Conservation (phyloP, 2,113 vertebrate genomes). For the Oryzias woworae region DNA sequence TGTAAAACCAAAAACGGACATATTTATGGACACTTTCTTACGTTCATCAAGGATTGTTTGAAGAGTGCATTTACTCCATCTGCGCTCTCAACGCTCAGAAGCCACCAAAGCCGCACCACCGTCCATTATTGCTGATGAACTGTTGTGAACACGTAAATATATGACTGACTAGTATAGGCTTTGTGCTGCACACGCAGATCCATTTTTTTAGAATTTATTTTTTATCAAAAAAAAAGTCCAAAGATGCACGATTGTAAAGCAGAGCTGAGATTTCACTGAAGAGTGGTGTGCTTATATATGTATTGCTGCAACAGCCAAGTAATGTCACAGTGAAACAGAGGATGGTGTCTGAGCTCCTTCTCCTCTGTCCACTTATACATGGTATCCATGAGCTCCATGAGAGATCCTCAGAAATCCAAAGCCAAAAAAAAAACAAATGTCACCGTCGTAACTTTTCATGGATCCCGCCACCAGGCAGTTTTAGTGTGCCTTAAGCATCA, state of each 20-base stretch:
- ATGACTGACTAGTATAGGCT: conserved; percentile 6
- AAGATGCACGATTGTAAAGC: too few relatives aligned
- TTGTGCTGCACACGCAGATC: conserved; percentile 13
- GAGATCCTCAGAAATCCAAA: conserved; percentile 15
- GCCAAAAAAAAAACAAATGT: conserved; percentile 22
- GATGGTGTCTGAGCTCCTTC: conserved; percentile 14
- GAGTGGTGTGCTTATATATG: conserved; percentile 29
- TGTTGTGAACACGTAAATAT: background rate
- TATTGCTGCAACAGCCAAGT: conserved; percentile 5
- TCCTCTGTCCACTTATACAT: conserved; percentile 77
- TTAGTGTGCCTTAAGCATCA: conserved; percentile 38
- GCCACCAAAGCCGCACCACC: conserved; percentile 17
- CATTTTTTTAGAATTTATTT: conserved; percentile 12
- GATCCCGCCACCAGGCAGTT: conserved; percentile 6
- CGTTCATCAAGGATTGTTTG: conserved; percentile 9
- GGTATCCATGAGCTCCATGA: conserved; percentile 83
- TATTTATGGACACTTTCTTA: conserved; percentile 41
- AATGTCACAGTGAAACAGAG: conserved; percentile 25
- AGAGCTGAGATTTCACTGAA: conserved; percentile 13
- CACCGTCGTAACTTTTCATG: conserved; percentile 18
- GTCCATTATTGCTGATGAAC: conserved; percentile 17
- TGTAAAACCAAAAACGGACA: conserved; percentile 67
- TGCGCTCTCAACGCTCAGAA: conserved; percentile 12
- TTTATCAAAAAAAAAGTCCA: conserved; percentile 2
- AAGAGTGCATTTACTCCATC: conserved; percentile 24